A percentile compares a stretch with the other conserved stretches of the same genome.
Conservation (phyloP, 2,888 invertebrate genomes). For the Drosophila pegasa region DNA sequence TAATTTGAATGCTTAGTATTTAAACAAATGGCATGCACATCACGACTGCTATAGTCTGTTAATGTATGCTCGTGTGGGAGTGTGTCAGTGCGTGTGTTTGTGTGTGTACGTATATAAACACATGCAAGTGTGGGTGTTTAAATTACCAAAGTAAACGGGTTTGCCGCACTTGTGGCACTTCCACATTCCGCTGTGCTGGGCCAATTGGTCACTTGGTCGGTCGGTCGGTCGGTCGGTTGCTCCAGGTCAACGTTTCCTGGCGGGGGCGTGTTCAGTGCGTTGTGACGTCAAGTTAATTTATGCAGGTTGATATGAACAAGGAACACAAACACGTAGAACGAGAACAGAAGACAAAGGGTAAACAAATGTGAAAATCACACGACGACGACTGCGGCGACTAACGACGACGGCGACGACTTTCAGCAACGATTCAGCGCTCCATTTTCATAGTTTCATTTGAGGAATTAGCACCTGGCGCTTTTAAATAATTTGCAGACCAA, state of each 20-base stretch:
- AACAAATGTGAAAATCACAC: constrained; percentile 62
- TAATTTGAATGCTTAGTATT: constrained; percentile 59
- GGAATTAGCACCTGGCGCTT: constrained; percentile 42
- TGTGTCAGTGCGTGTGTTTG: constrained; percentile 7
- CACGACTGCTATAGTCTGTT: constrained; percentile 4
- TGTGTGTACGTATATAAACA: constrained; percentile 19
- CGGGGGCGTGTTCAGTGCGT: constrained; percentile 37
- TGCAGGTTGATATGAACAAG: constrained; percentile 61
- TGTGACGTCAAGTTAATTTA: constrained; percentile 63
- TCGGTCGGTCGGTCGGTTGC: constrained; percentile 43
- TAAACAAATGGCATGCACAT: constrained; percentile 55
- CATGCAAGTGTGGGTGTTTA: constrained; percentile 39
- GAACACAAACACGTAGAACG: constrained; percentile 56
- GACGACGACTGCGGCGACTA: constrained; percentile 37
- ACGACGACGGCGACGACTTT: constrained; percentile 28
- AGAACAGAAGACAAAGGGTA: constrained; percentile 73
- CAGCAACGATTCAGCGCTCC: constrained; percentile 18
- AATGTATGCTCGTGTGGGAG: constrained; percentile 3
- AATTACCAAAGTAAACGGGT: constrained; percentile 91
- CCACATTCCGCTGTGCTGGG: constrained; percentile 87
- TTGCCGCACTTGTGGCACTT: constrained; percentile 93
- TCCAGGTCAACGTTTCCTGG: constrained; percentile 57
- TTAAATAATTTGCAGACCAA: constrained; percentile 14
- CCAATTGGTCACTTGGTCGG: constrained; percentile 34
- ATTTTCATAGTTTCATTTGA: constrained; percentile 55